Evolutionary conservation across 1,140 invertebrate species (phyloP).

Genomic region (Ridgeia piscesae): DNA sequence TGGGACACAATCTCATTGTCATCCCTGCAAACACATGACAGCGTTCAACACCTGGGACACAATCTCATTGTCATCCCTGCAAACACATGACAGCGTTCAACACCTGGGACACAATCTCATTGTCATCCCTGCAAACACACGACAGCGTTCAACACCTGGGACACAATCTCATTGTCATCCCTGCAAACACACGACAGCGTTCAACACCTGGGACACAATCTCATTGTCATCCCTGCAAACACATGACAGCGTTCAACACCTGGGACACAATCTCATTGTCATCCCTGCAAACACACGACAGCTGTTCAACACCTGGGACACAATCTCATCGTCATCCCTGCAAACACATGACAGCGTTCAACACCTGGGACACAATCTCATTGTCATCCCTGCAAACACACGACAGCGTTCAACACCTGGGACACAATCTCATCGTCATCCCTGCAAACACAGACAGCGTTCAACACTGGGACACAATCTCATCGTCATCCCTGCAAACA

Average conservation of each 20-base stretch:
- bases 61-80: not conserved
- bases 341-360: constrained; percentile 27
- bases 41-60: too few relatives aligned
- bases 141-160: too few relatives aligned
- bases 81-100: constrained; percentile 22
- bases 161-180: not conserved
- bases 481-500: not conserved
- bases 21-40: constrained; percentile 65
- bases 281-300: too few relatives aligned
- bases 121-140: constrained; percentile 74
- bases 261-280: too few relatives aligned
- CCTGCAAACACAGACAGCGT: constrained; percentile 20
- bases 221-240: constrained; percentile 81
- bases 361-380: constrained; percentile 84
- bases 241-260: too few relatives aligned
- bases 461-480: not conserved
- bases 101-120: constrained; percentile 77
- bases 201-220: not conserved
- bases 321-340: too few relatives aligned
- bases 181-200: constrained; percentile 22
- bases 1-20: constrained; percentile 88
- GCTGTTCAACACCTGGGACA: too few relatives aligned
- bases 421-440: not conserved
- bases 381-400: constrained; percentile 76
- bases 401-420: too few relatives aligned